Conservation (phyloP, 2,888 invertebrate species). For the Standfussiana lucernea region DNA sequence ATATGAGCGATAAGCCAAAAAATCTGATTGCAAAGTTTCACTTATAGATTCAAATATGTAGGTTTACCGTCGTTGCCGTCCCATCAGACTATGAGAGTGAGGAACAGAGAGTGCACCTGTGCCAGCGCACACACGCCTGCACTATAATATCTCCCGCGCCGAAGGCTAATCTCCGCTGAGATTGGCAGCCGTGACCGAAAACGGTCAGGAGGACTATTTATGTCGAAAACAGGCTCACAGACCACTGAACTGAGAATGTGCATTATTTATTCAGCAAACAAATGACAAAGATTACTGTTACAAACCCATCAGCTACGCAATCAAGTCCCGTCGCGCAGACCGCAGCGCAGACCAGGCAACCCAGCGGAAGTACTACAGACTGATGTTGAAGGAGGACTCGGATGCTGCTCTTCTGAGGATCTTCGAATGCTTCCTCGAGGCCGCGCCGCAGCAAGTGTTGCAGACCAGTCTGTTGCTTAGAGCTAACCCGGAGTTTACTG, state of each 20-base stretch:
- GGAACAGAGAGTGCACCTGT: no score
- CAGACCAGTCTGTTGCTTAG: conserved; percentile 93
- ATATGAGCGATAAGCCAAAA: not conserved
- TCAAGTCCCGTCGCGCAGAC: conserved; percentile 92
- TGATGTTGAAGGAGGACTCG: conserved; percentile 95
- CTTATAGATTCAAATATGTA: not conserved
- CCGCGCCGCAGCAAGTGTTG: conserved; percentile 95
- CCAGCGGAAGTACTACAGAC: conserved; percentile 92
- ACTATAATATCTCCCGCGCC: no score
- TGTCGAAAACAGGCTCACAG: not conserved
- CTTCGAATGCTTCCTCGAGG: conserved; percentile 95
- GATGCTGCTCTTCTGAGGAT: conserved; percentile 94
- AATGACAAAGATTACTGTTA: not conserved
- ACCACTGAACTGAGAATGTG: not conserved
- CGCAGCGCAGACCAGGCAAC: conserved; percentile 89
- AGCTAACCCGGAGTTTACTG: conserved; percentile 88
- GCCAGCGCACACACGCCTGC: no score
- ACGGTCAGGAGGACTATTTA: no score
- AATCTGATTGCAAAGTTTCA: not conserved
- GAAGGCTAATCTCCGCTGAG: no score
- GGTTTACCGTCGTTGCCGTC: no score
- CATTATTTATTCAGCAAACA: not conserved
- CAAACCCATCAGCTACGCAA: conserved; percentile 88
- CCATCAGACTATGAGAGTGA: no score
- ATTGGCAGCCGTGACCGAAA: no score